Evolutionary conservation across 2,113 vertebrate genomes (phyloP), one percentile per base, ranked within the genome.

Genomic region (Potamarius usumacintae): DNA sequence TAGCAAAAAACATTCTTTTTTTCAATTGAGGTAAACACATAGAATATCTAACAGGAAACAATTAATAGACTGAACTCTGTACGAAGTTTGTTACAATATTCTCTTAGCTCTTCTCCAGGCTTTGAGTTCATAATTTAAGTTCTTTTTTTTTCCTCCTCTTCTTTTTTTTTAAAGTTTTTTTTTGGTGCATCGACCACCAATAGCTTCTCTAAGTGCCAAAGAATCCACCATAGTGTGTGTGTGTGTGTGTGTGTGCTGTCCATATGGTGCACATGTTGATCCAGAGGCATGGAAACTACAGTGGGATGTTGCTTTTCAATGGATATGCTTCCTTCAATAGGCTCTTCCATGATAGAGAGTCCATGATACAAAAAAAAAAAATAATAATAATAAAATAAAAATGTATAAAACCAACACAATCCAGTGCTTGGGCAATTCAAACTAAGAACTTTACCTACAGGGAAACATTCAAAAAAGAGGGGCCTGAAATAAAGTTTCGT

Each of bases 1-100:
- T 99, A 99, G 98, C 97, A 99, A 98, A 91, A 98, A 99, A 99
- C 97, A 99, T 99, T 99, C 97, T 97, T 99, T 98, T 99, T 98
- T 99, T 99, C 97, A 99, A 97, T 99, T 99, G 98, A 99, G 98
- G 98, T 99, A 99, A 99, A 99, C 98, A 99, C 98, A 99, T 99
- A 99, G 97, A 99, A 99, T 99, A 99, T 99, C 98, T 99, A 99
- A 99, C 98, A 99, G 98, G 98, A 97, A 99, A 99, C 98, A 99
- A 99, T 98, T 99, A 98, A 99, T 99, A 99, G 97, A 99, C 97
- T 92, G 95, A 98, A 99, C 97, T 99, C 97, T 99, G 98, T 98
- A 99, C 97, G 97, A 97, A 99, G 97, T 99, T 97, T 98, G 97
- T 98, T 99, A 99, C 98, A 99, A 97, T 98, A 97, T 97, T 97